Evolutionary conservation across 1,140 invertebrate genomes (phyloP).

Genomic region (Aleiodes sp.): DNA sequence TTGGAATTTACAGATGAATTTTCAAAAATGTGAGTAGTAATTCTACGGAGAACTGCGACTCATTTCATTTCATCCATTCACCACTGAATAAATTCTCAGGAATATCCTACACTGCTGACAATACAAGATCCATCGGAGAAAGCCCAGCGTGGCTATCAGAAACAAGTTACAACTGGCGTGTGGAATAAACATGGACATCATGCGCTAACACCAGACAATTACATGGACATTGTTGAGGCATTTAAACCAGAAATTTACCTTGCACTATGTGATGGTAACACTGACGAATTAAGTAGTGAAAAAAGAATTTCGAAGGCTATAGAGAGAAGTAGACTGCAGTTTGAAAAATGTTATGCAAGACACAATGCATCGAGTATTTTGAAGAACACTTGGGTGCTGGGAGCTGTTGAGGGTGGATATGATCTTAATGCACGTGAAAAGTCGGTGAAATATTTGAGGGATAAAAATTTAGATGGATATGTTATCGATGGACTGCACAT

Average conservation of each 20-base stretch:
- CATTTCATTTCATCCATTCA: not conserved
- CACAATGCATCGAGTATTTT: conserved; percentile 67
- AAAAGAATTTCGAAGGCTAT: conserved; percentile 78
- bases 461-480: conserved; percentile 73
- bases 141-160: conserved; percentile 74
- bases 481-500: conserved; percentile 83
- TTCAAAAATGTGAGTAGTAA: too few relatives aligned
- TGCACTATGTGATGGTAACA: conserved; percentile 83
- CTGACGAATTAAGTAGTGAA: conserved; percentile 70
- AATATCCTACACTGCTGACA: conserved; percentile 70
- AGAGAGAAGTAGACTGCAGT: conserved; percentile 68
- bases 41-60: too few relatives aligned
- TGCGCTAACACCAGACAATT: conserved; percentile 70
- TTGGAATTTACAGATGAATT: conserved; percentile 8
- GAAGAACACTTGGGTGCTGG: conserved; percentile 69
- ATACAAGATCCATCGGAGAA: conserved; percentile 73
- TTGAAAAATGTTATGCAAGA: conserved; percentile 70
- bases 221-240: conserved; percentile 79
- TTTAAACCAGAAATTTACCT: conserved; percentile 83
- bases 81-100: conserved; percentile 61
- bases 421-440: conserved; percentile 68
- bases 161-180: conserved; percentile 72
- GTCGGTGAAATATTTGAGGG: conserved; percentile 71
- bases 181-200: conserved; percentile 79
- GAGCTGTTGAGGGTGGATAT: conserved; percentile 80